Evolutionary conservation across 2,888 invertebrate species (phyloP).

Genomic region (Amorpha juglandis): DNA sequence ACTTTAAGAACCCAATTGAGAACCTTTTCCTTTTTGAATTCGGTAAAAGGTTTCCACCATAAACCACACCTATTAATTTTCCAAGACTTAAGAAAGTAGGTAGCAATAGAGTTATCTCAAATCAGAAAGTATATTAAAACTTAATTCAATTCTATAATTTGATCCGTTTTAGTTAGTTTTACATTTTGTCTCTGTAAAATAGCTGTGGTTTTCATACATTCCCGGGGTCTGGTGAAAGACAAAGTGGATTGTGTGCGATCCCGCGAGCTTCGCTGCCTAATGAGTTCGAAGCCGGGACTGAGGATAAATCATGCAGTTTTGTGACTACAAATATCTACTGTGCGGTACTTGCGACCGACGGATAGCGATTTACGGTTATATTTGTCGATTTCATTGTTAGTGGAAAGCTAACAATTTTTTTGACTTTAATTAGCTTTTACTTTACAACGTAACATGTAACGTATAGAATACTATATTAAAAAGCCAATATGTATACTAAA

Average conservation of each 20-base stretch:
- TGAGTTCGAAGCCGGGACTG: conserved; percentile 66
- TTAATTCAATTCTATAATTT: background rate
- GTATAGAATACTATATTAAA: too few species aligned
- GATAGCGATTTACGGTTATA: conserved; percentile 24
- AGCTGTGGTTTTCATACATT: conserved; percentile 5
- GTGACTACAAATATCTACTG: conserved; percentile 53
- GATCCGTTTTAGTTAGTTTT: background rate
- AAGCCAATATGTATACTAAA: too few species aligned
- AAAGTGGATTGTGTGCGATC: conserved; percentile 57
- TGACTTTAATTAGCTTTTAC: too few species aligned
- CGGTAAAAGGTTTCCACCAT: too few species aligned
- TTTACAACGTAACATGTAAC: too few species aligned
- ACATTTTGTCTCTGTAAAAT: background rate
- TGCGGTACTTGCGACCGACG: conserved; percentile 37
- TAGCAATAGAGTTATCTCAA: background rate
- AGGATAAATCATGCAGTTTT: conserved; percentile 71
- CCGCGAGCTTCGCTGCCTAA: conserved; percentile 62
- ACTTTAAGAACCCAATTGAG: too few species aligned
- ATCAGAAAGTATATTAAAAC: background rate
- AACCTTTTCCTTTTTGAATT: too few species aligned
- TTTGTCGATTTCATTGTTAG: too few species aligned
- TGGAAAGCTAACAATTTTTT: too few species aligned
- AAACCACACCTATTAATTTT: too few species aligned
- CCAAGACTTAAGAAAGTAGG: too few species aligned
- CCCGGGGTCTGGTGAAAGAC: background rate